A percentile compares a stretch with the other conserved stretches of the same genome.
These are phyloP conservation scores for Platalea minor DNA, from an alignment of 2,797 vertebrate species.

Conservation along the genomic window DNA sequence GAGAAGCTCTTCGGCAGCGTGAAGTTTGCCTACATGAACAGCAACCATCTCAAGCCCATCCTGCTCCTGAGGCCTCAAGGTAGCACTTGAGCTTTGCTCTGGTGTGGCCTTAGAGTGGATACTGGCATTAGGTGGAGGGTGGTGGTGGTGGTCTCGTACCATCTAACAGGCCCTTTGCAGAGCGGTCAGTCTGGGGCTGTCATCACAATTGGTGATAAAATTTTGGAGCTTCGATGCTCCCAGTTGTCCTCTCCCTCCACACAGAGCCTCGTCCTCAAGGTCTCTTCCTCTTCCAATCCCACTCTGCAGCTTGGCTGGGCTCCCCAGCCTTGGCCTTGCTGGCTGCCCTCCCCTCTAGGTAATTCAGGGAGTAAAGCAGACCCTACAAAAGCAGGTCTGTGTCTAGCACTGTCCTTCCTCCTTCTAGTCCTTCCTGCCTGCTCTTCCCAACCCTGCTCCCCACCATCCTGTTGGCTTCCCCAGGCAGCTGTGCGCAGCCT, in stretches of 20 bases:
- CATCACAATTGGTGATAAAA: not conserved
- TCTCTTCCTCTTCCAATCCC: fast-evolving
- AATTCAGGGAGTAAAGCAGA: not conserved
- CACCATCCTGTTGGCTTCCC: no score
- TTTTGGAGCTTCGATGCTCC: not conserved
- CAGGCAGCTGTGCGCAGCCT: not conserved
- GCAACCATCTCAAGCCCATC: constrained; percentile 87
- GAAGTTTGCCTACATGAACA: constrained; percentile 87
- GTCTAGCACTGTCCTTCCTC: not conserved
- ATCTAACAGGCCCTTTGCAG: fast-evolving
- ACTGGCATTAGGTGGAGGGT: not conserved
- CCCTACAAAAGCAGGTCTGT: not conserved
- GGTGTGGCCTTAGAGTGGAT: not conserved
- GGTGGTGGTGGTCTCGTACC: not conserved
- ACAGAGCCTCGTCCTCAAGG: not conserved
- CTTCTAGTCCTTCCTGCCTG: not conserved
- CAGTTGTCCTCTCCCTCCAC: not conserved
- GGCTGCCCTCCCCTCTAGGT: not conserved
- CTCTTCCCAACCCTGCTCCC: not conserved
- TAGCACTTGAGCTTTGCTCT: constrained; percentile 38
- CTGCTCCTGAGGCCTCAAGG: constrained; percentile 86
- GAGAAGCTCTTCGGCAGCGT: constrained; percentile 82
- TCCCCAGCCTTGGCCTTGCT: not conserved
- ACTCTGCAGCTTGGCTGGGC: not conserved
- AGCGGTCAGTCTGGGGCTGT: not conserved